Evolutionary conservation across 2,113 vertebrate species (phyloP), one percentile per base, ranked within the genome.

Genomic region (Spermophilus dauricus): DNA sequence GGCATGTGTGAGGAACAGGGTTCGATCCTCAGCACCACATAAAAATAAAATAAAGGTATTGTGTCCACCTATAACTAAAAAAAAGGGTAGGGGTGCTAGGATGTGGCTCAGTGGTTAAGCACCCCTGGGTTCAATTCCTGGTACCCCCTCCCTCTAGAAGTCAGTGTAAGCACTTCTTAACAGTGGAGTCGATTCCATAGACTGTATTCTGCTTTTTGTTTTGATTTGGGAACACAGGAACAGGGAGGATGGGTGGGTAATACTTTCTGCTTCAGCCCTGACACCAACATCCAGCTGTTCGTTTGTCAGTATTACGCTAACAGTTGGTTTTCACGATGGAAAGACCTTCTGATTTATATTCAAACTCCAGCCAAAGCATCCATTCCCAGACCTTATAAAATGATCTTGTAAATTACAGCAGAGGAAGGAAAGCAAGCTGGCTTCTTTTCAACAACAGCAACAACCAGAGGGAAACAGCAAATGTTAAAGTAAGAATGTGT

Each of bases 311-410:
- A 86, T 69, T 80, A 3, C 69, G 42, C 63, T 93, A 87, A 78
- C 93, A 78, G 83, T 48, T 95, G 92, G 97, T 89, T 97, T 98
- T 95, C 96, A 91, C 13, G 20, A 87, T 65, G 85, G 82, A 95
- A 94, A 90, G 70, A 67, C 24, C 48, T 96, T 86, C 86, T 87
- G 89, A 92, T 78, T 97, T 97, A 97, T 75, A 90, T 94, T 39
- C 86, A 94, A 61, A 87, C 77, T 97, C 65, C n/a, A 95, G 73
- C 92, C 81, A 93, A 95, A 42, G 61, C 72, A 82, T 97, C 90
- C 56, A 73, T 97, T 97, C 63, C 85, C 4, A 39, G 81, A 90
- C 65, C 87, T 98, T 98, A 98, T 92, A 75, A 89, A 93, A 86
- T 7, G 10, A 81, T 93, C 93, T 65, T 94, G 39, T 86, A 92